Base-by-base conservation (phyloP, 2,113 vertebrate species). In the Pomatorhinus ruficollis region DNA sequence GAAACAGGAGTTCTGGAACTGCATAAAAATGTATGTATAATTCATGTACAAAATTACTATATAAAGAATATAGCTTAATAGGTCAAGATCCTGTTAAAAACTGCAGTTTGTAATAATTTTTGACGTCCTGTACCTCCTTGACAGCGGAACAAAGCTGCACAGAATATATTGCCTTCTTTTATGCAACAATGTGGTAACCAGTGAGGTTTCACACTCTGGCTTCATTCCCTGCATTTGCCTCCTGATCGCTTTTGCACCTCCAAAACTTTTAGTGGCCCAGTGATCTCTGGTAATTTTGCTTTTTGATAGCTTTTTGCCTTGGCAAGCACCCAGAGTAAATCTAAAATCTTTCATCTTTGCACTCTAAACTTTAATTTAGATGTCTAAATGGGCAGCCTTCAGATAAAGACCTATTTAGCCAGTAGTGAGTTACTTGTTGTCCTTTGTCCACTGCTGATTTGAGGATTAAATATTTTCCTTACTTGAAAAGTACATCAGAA, bases 1-100 rank as follows among this genome's bases (percentile, higher is more conserved):
- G 5, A 42, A 78, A 15, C 4, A 64, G 40, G 49, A 50, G 28
- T 56, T 82, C 40, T 74, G 60, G 22, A 35, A 72, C 10, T 50
- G 22, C 40, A 42, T 74, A 64, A 72, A 68, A 83, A 37, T 45
- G 6, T 37, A 60, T 64, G 30, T n/a, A 56, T 74, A 52, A 90
- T 71, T 84, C 11, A 56, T 15, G 12, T 60, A 52, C 23, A 74
- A 68, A 80, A 64, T 47, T 54, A 27, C 54, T 84, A 9, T 42
- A 72, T 54, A 77, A 92, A 95, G 39, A 47, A 56, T 69, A 60
- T 12, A 54, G 18, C 19, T 44, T 59, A 89, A 68, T 31, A 76
- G 63, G 57, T 89, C 66, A 83, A 80, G 33, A 63, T 69, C 63
- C 68, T 54, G 35, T 27, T 93, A 45, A 54, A 76, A 82, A 91